phyloP scores from a whole-genome alignment of 2,888 invertebrate species.

The Diachrysia chrysitis region DNA sequence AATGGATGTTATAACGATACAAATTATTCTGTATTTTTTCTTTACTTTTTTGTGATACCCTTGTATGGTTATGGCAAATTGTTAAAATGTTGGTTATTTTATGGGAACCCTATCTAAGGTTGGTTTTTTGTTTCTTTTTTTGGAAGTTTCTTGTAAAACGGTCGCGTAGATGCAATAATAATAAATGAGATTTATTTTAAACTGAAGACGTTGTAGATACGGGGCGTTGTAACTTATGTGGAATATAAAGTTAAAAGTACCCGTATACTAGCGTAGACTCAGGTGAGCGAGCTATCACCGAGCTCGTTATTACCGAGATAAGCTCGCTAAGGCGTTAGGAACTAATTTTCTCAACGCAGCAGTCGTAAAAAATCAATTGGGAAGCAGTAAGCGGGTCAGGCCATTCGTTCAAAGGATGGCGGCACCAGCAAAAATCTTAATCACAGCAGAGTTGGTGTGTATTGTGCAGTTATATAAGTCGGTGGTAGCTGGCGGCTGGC shows the following conservation, averaged over 20 bases:
- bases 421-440: conserved; percentile 71
- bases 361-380: conserved; percentile 47
- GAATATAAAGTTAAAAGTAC: conserved; percentile 37
- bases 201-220: conserved; percentile 22
- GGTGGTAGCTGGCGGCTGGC: conserved; percentile 43
- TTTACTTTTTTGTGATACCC: conserved; percentile 57
- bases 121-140: too few species aligned
- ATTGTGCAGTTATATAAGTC: conserved; percentile 67
- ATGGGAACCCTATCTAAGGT: too few species aligned
- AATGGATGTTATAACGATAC: conserved; percentile 72
- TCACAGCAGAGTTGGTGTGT: conserved; percentile 68
- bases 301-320: conserved; percentile 41
- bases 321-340: conserved; percentile 37
- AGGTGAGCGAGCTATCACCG: conserved; percentile 26
- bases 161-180: too few species aligned
- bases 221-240: conserved; percentile 14
- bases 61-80: conserved; percentile 14
- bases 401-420: conserved; percentile 48
- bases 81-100: not conserved
- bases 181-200: conserved; percentile 16
- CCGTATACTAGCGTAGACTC: conserved; percentile 30
- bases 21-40: conserved; percentile 71
- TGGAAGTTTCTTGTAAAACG: too few species aligned
- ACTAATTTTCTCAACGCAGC: conserved; percentile 50
- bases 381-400: conserved; percentile 28